phyloP scores from a whole-genome alignment of 2,888 invertebrate genomes.

The Digitonthophagus gazella region DNA sequence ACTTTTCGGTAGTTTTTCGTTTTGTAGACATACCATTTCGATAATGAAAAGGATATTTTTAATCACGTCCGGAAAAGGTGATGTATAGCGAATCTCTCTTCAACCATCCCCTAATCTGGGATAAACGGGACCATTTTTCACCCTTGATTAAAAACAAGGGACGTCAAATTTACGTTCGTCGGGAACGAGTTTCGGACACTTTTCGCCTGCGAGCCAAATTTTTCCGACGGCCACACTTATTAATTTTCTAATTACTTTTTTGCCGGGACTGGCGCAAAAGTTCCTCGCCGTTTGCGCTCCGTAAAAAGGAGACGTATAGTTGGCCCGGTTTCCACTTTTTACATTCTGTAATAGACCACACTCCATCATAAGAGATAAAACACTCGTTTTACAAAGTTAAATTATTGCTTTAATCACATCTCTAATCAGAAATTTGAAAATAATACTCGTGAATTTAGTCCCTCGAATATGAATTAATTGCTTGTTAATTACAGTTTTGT shows the following conservation, averaged over 20 bases:
- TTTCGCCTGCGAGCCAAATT: constrained; percentile 15
- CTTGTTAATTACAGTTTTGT: too few species aligned
- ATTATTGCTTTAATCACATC: not conserved
- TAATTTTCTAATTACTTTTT: constrained; percentile 28
- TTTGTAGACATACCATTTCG: not conserved
- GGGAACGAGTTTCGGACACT: constrained; percentile 24
- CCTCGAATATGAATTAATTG: too few species aligned
- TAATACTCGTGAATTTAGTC: too few species aligned
- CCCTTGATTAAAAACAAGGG: constrained; percentile 40
- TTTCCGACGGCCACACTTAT: constrained; percentile 20
- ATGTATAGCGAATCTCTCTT: not conserved
- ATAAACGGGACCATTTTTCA: constrained; percentile 41
- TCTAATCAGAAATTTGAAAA: too few species aligned
- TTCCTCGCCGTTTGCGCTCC: not conserved
- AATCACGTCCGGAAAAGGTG: constrained; percentile 4
- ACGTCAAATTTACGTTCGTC: constrained; percentile 39
- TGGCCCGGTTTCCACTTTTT: not conserved
- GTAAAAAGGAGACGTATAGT: not conserved
- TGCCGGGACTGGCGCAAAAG: not conserved
- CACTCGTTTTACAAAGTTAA: not conserved
- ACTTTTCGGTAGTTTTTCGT: not conserved
- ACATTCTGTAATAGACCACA: not conserved
- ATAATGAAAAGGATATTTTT: not conserved
- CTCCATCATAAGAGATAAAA: too few species aligned
- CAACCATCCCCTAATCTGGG: constrained; percentile 34